Conservation (phyloP, 2,888 invertebrate genomes). For the Sinhomidia bicolor region DNA sequence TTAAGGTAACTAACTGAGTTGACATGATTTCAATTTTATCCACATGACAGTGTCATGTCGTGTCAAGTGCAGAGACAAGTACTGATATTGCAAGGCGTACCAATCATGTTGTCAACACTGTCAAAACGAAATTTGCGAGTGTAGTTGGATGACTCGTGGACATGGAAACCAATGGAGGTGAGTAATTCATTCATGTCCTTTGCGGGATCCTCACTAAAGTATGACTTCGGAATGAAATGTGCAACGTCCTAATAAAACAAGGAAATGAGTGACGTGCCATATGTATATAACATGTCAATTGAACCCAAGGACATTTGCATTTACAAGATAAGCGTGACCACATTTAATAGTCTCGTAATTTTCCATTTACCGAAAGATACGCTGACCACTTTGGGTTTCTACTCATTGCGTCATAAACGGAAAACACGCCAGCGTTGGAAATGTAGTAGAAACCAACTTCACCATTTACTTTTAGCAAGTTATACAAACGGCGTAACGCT, state of each 20-base stretch:
- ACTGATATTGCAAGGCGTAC: too few species aligned
- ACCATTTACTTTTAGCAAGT: constrained; percentile 76
- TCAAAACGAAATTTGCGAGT: constrained; percentile 77
- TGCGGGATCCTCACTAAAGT: constrained; percentile 78
- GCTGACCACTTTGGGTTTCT: constrained; percentile 75
- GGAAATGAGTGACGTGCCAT: too few species aligned
- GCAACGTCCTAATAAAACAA: constrained; percentile 77
- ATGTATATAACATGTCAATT: too few species aligned
- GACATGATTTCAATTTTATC: too few species aligned
- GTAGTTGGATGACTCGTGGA: constrained; percentile 75
- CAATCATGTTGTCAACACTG: constrained; percentile 77
- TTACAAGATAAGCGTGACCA: too few species aligned
- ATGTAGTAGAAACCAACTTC: constrained; percentile 80
- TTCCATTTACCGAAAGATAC: constrained; percentile 76
- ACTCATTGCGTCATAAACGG: constrained; percentile 79
- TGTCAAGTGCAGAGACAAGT: too few species aligned
- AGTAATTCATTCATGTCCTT: constrained; percentile 76
- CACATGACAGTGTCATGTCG: too few species aligned
- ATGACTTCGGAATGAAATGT: constrained; percentile 79
- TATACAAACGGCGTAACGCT: constrained; percentile 73
- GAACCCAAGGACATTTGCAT: too few species aligned
- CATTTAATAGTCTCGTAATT: neutral
- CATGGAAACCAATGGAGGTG: constrained; percentile 74
- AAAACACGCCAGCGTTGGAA: constrained; percentile 77
- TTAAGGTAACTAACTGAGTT: too few species aligned